Evolutionary conservation across 2,888 invertebrate genomes (phyloP).

Genomic region (Ectemnius continuus): DNA sequence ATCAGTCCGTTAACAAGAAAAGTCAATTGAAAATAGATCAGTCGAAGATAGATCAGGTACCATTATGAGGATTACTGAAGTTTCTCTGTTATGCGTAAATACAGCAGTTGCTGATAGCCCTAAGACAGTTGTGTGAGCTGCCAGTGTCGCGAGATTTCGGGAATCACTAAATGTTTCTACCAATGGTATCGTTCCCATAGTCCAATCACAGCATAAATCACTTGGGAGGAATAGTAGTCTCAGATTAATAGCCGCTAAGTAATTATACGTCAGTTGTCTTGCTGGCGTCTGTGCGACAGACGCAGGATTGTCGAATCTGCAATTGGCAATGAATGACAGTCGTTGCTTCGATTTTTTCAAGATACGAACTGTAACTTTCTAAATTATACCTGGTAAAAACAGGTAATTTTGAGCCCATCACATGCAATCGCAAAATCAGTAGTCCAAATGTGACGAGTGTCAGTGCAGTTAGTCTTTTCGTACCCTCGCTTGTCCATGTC

Average conservation of each 20-base stretch:
- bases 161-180: constrained; percentile 88
- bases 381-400: constrained; percentile 88
- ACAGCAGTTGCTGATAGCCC: constrained; percentile 81
- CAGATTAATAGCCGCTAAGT: constrained; percentile 92
- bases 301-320: constrained; percentile 97
- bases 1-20: not conserved
- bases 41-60: constrained; percentile 75
- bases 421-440: constrained; percentile 90
- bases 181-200: constrained; percentile 96
- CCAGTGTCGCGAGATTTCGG: constrained; percentile 89
- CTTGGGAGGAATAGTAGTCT: constrained; percentile 94
- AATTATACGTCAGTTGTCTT: constrained; percentile 95
- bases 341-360: no score
- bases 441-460: constrained; percentile 89
- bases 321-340: constrained; percentile 26
- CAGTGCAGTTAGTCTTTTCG: constrained; percentile 88
- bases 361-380: not conserved
- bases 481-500: constrained; percentile 84
- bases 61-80: constrained; percentile 85
- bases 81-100: constrained; percentile 81
- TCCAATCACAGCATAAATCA: constrained; percentile 98
- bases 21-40: not conserved
- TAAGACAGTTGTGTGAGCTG: constrained; percentile 83
- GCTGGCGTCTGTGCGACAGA: constrained; percentile 91
- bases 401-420: constrained; percentile 98